Conservation (phyloP, 1,140 invertebrate genomes). For the Polypedilum pembai region DNA sequence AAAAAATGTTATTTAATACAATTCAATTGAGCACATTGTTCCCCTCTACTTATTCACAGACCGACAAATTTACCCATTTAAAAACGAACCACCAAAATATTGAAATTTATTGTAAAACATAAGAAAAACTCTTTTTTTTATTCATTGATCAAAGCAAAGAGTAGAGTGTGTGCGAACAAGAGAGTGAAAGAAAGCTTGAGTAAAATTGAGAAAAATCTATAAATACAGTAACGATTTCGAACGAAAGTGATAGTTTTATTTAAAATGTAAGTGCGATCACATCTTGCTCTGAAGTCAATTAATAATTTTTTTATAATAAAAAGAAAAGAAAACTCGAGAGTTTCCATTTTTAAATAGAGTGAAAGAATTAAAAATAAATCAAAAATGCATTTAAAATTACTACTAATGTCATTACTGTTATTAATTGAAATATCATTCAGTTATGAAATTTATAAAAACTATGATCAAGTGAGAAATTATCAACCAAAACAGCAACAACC, state of each 20-base stretch:
- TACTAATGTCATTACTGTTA: neutral
- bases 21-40: neutral
- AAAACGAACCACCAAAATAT: neutral
- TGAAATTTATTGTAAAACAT: neutral
- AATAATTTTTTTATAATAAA: neutral
- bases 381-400: neutral
- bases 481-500: neutral
- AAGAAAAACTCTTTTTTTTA: neutral
- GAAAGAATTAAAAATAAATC: neutral
- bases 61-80: neutral
- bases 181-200: neutral
- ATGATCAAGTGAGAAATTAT: conserved; percentile 1
- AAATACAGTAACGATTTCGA: neutral
- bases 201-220: conserved; percentile 25
- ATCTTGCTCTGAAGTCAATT: neutral
- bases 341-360: neutral
- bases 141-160: too few relatives aligned
- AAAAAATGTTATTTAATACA: conserved; percentile 3
- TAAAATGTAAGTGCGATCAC: conserved; percentile 23
- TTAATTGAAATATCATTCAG: neutral
- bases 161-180: neutral
- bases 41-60: neutral
- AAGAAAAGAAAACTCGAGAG: neutral
- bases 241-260: conserved; percentile 24
- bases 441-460: conserved; percentile 7